Conservation (phyloP, 2,113 vertebrate species). For the Prochilodus magdalenae region DNA sequence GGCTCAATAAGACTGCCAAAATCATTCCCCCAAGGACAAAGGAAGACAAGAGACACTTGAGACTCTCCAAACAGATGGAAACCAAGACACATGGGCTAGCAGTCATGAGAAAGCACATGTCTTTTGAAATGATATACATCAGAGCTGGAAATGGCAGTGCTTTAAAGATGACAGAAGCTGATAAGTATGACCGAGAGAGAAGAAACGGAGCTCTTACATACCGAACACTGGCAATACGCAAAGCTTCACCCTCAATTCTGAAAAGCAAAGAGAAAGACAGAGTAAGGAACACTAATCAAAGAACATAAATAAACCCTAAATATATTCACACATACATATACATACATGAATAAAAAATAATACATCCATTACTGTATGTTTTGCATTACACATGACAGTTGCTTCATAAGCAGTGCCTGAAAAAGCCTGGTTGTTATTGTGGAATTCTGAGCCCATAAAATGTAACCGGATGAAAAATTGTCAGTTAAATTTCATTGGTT, state of each 20-base stretch:
- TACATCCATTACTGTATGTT: too few relatives aligned
- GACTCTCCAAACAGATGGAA: neutral
- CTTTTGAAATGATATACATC: conserved; percentile 21
- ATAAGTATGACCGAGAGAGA: conserved; percentile 8
- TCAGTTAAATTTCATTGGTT: too few relatives aligned
- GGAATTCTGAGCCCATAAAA: too few relatives aligned
- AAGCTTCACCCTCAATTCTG: conserved; percentile 82
- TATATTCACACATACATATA: too few relatives aligned
- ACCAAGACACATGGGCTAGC: neutral
- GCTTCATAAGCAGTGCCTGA: too few relatives aligned
- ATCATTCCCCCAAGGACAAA: neutral
- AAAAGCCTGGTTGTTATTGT: too few relatives aligned
- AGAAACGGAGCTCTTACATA: conserved; percentile 61
- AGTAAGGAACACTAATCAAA: neutral
- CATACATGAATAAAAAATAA: too few relatives aligned
- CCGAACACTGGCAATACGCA: conserved; percentile 74
- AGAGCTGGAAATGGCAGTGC: conserved; percentile 37
- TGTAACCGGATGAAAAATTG: too few relatives aligned
- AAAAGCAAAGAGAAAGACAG: conserved; percentile 50
- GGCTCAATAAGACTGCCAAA: neutral
- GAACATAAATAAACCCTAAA: too few relatives aligned
- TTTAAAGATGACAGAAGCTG: conserved; percentile 2
- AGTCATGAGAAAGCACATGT: conserved; percentile 22
- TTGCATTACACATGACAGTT: too few relatives aligned
- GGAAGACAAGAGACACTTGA: neutral